phyloP scores from a whole-genome alignment of 2,888 invertebrate species.

The Drosophila neotestacea region DNA sequence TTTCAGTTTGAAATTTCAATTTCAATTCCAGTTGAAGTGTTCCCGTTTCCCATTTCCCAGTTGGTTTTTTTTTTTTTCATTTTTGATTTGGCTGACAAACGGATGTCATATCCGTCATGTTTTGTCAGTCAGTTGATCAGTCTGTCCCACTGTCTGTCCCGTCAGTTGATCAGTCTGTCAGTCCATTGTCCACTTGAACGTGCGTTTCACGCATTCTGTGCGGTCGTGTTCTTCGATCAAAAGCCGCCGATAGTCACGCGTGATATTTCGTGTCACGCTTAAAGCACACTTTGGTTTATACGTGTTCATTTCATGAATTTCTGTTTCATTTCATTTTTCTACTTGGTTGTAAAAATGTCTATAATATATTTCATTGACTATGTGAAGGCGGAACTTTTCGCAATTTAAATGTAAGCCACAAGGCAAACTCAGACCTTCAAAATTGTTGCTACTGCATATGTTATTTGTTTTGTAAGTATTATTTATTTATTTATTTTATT shows the following conservation, averaged over 20 bases:
- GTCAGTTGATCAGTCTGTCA: neutral
- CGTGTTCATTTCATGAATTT: neutral
- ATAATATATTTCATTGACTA: slow-evolving; percentile 8
- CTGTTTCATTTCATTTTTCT: neutral
- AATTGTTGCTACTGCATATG: neutral
- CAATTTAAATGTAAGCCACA: neutral
- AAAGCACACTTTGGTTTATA: slow-evolving; percentile 10
- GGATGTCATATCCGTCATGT: slow-evolving; percentile 66
- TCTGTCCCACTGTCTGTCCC: neutral
- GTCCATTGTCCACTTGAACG: slow-evolving; percentile 40
- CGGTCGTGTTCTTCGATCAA: slow-evolving; percentile 43
- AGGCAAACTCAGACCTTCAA: slow-evolving; percentile 3
- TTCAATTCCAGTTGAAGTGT: slow-evolving; percentile 22
- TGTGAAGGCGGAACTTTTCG: slow-evolving; percentile 1
- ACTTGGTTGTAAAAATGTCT: neutral
- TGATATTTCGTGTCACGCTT: slow-evolving; percentile 27
- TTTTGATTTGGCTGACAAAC: slow-evolving; percentile 57
- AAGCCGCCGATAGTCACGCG: slow-evolving; percentile 42
- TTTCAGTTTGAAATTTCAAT: neutral
- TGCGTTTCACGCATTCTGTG: slow-evolving; percentile 65
- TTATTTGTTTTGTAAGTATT: neutral
- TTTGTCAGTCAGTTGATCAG: slow-evolving; percentile 24
- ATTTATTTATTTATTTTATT: neutral
- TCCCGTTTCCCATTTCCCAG: slow-evolving; percentile 5
- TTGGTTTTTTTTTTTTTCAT: neutral